A percentile compares a stretch with the other conserved stretches of the same genome.
Evolutionary conservation across 2,888 invertebrate genomes (phyloP).

Genomic region (Alentia gelatinosa): DNA sequence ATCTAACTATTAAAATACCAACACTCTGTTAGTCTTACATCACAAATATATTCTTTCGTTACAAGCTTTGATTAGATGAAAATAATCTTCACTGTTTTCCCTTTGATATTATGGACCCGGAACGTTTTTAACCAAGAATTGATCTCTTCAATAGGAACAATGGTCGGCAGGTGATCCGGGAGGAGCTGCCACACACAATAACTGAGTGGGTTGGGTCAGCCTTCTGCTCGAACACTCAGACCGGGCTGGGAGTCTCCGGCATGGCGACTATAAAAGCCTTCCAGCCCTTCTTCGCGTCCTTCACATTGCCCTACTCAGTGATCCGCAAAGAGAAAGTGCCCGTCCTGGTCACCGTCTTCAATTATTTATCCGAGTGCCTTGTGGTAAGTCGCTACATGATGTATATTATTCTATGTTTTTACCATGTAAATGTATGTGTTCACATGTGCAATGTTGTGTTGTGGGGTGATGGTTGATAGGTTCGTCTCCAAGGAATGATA

Average conservation of each 20-base stretch:
- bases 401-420: too few species aligned
- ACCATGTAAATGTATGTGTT: too few species aligned
- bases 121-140: too few species aligned
- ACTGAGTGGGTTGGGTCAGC: conserved; percentile 85
- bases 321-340: conserved; percentile 86
- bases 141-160: too few species aligned
- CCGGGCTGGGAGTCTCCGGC: conserved; percentile 83
- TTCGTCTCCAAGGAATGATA: too few species aligned
- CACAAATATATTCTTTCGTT: too few species aligned
- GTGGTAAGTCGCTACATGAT: too few species aligned
- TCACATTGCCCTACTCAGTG: conserved; percentile 86
- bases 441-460: neutral
- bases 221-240: conserved; percentile 82
- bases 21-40: too few species aligned
- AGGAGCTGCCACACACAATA: conserved; percentile 83
- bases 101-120: too few species aligned
- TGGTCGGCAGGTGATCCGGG: neutral
- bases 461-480: neutral
- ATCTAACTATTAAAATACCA: too few species aligned
- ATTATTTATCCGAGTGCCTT: conserved; percentile 86
- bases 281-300: conserved; percentile 89
- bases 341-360: conserved; percentile 86
- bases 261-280: conserved; percentile 83
- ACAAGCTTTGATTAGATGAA: too few species aligned
- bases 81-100: too few species aligned